These are phyloP conservation scores for Enteromius anoplus DNA, from an alignment of 2,797 vertebrate genomes.

Conservation along the genomic window DNA sequence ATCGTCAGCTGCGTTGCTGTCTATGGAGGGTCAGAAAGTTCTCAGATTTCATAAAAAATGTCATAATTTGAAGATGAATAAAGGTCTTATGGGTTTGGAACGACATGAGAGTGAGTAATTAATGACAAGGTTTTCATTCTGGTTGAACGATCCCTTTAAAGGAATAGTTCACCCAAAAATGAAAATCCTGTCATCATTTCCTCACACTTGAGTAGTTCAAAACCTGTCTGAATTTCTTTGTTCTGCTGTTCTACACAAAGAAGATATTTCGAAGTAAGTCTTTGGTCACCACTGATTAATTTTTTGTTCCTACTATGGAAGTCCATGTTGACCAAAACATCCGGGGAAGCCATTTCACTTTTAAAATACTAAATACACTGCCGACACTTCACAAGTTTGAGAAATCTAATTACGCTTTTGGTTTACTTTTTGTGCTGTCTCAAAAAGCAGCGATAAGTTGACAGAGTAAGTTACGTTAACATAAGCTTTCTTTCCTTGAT, in stretches of 20 bases:
- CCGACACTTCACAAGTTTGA: not conserved
- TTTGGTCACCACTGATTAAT: no score
- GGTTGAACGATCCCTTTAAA: not conserved
- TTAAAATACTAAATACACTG: not conserved
- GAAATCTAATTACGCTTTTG: not conserved
- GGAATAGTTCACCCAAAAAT: no score
- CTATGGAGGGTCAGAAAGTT: not conserved
- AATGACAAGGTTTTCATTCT: not conserved
- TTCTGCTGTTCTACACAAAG: no score
- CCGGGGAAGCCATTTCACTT: not conserved
- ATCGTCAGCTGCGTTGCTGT: not conserved
- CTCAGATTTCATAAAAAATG: not conserved
- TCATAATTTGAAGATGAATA: not conserved
- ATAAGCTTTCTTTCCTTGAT: not conserved
- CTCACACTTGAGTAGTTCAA: no score
- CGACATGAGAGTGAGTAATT: no score
- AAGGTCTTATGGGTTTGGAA: no score
- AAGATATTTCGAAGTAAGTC: no score
- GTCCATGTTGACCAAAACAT: not conserved
- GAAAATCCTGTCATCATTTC: no score
- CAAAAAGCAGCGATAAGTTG: not conserved
- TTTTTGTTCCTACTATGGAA: no score
- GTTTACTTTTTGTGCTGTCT: not conserved
- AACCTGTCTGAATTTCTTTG: no score
- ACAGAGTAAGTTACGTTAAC: not conserved